Evolutionary conservation across 2,888 invertebrate genomes (phyloP), one percentile per base, ranked within the genome.

Genomic region (Trissolcus brochymenae): DNA sequence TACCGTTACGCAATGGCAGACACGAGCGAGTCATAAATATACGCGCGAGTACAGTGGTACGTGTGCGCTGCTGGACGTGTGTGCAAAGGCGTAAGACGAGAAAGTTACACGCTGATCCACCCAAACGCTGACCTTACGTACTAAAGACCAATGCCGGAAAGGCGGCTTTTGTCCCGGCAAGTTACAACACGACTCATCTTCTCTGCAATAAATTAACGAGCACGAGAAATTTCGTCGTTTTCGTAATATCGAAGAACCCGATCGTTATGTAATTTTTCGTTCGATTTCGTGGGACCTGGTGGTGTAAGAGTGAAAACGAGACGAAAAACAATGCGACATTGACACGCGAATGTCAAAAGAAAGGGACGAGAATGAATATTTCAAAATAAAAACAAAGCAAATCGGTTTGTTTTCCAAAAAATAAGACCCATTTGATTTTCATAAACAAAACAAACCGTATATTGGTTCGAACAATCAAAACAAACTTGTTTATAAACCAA

Each of bases 71-170:
- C 14, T 46, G 67, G 40, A 51, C 60, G 64, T 70, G 78, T 59
- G 72, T 57, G 75, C 78, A 64, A 80, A 85, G 83, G 84, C 83
- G 87, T 87, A 74, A 73, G 67, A 80, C 77, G 80, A 81, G 80
- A 81, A 81, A 81, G 81, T 79, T 76, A 76, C 70, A 59, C 73
- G 65, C 41, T 55, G 80, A 78, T 80, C 81, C 35, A 78, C 79
- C 79, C 82, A 87, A 87, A 87, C 83, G 86, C 88, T 88, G 88
- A 88, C 88, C 87, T 88, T 88, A 88, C 87, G 82, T 88, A 87
- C 86, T 83, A 76, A 70, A 71, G 68, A 76, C 61, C 80, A 68
- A 74, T 67, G 74, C 79, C 79, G 78, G 79, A 78, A 78, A 78
- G 73, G 76, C 73, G 72, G 61, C 68, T 68, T 60, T 35, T 35